Evolutionary conservation across 1,140 invertebrate species (phyloP), one percentile per base, ranked within the genome.

Genomic region (Hycleus phaleratus): DNA sequence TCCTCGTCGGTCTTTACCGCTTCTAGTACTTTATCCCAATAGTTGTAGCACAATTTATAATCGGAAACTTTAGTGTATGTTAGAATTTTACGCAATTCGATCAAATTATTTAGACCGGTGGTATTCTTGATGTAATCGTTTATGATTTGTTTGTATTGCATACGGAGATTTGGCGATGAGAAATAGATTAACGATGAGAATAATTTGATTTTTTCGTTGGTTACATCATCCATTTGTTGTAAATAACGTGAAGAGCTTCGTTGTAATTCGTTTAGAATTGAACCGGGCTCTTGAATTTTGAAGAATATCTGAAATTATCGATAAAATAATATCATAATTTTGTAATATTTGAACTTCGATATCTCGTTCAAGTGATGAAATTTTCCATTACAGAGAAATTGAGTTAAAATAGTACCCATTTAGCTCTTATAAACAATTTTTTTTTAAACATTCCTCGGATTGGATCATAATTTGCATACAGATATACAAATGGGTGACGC

Each of bases 31-130:
- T 68, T 67, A 7, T 68, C 63, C 78, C 78, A 79, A 58, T 75
- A 78, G 3, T 46, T 38, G 47, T 77, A 63, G 54, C 76, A 78
- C 10, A 75, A 25, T 6, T 67, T 49, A 1, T 60, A 18, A 61
- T 79, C 73, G 0, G 73, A 71, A 12, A 75, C 71, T 64, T 79
- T 79, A 0, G 79, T 45, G 38, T 71, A 61, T 2, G 74, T 66
- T n/a, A 79, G 54, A 11, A 77, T 64, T 51, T 72, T 72, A 26
- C 73, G 73, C 5, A 77, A 65, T 9, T 68, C 24, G 18, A 68
- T 56, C 38, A 73, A 49, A 39, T 42, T 55, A 10, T 52, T 43
- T 50, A 66, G 67, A 38, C 56, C 58, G 4, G 69, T 38, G 4
- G 61, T 26, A 39, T 67, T 55, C 25, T 66, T 45, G 0, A 77